A percentile compares a stretch with the other conserved stretches of the same genome.
phyloP scores from a whole-genome alignment of 1,140 invertebrate genomes.

The Leguminivora glycinivorella region DNA sequence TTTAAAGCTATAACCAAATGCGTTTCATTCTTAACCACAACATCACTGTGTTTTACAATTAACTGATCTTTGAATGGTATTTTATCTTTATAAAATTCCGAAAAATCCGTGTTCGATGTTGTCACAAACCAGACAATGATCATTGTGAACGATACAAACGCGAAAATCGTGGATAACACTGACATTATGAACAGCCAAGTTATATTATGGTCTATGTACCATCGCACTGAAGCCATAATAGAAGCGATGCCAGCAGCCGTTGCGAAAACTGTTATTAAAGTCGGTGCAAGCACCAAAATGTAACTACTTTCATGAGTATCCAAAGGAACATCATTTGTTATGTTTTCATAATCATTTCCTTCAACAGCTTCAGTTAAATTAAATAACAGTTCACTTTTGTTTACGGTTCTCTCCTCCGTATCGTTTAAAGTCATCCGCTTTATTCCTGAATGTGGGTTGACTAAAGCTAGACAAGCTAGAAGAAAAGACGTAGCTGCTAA shows the following conservation, averaged over 20 bases:
- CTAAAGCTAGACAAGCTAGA: conserved; percentile 77
- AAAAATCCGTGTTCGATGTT: conserved; percentile 53
- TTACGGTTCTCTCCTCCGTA: conserved; percentile 18
- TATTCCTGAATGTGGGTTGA: conserved; percentile 57
- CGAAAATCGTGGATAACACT: conserved; percentile 71
- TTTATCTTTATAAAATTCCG: conserved; percentile 69
- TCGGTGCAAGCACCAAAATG: conserved; percentile 67
- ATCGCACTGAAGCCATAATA: conserved; percentile 81
- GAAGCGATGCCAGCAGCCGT: conserved; percentile 78
- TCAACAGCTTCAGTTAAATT: conserved; percentile 13
- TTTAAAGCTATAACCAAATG: conserved; percentile 62
- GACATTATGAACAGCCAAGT: conserved; percentile 80
- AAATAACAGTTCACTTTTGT: conserved; percentile 13
- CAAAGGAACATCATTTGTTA: conserved; percentile 37
- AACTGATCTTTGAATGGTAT: conserved; percentile 63
- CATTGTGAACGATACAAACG: conserved; percentile 63
- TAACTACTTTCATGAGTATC: conserved; percentile 42
- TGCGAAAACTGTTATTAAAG: conserved; percentile 75
- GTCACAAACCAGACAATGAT: conserved; percentile 64
- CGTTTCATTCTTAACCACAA: conserved; percentile 61
- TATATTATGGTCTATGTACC: conserved; percentile 84
- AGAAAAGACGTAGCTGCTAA: conserved; percentile 78
- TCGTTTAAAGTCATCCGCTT: conserved; percentile 33
- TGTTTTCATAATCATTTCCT: conserved; percentile 31
- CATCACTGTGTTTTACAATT: conserved; percentile 59